Conservation (phyloP, 2,797 vertebrate genomes). For the Danionella dracula region DNA sequence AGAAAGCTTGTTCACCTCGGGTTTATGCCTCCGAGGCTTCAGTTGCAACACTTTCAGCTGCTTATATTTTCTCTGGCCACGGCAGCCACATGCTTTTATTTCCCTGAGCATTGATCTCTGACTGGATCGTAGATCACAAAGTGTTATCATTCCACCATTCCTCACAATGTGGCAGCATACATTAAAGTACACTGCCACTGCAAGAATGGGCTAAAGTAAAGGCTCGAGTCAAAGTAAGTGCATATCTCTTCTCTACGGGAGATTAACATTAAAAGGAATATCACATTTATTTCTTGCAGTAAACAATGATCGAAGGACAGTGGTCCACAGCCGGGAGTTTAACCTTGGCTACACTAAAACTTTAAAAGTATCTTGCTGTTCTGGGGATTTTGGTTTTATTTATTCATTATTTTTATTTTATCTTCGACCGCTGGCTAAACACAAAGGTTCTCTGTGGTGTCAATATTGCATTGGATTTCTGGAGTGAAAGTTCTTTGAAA, state of each 20-base stretch:
- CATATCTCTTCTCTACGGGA: constrained; percentile 16
- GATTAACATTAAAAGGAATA: constrained; percentile 22
- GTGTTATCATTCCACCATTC: constrained; percentile 18
- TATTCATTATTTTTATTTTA: not conserved
- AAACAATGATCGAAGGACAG: constrained; percentile 22
- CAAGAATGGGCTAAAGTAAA: constrained; percentile 17
- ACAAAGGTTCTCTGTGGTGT: not conserved
- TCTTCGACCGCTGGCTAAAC: not conserved
- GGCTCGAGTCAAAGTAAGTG: constrained; percentile 15
- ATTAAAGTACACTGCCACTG: constrained; percentile 19
- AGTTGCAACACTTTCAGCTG: constrained; percentile 22
- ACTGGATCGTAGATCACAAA: constrained; percentile 28
- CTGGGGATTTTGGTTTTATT: not conserved
- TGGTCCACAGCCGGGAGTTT: not conserved
- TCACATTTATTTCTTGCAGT: constrained; percentile 7
- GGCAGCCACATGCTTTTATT: constrained; percentile 18
- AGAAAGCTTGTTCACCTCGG: constrained; percentile 28
- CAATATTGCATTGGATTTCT: not conserved
- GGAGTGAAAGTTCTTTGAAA: constrained; percentile 9
- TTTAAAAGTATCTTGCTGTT: not conserved
- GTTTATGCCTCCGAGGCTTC: constrained; percentile 11
- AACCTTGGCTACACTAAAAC: constrained; percentile 11
- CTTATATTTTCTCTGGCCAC: constrained; percentile 22
- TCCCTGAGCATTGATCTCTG: constrained; percentile 21
- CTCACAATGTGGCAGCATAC: constrained; percentile 6